phyloP scores from a whole-genome alignment of 2,888 invertebrate genomes.

The Caenorhabditis uteleia region DNA sequence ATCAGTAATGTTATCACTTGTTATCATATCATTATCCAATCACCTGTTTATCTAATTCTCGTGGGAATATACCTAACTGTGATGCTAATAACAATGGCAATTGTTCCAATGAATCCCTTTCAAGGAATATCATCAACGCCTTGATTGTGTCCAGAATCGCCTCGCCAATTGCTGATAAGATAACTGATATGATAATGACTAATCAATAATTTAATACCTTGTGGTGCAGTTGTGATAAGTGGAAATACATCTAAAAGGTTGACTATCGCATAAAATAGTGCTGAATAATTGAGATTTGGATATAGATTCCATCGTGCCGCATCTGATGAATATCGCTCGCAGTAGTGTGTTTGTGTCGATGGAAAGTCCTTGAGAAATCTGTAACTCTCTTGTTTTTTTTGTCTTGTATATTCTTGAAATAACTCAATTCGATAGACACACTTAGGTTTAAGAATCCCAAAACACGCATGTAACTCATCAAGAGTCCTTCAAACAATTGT shows the following conservation, averaged over 20 bases:
- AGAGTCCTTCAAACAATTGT: no score
- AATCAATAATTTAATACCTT: slow-evolving; percentile 41
- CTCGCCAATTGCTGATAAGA: slow-evolving; percentile 83
- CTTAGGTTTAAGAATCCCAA: no score
- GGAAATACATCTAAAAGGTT: slow-evolving; percentile 92
- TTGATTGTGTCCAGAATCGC: slow-evolving; percentile 90
- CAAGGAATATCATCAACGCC: slow-evolving; percentile 92
- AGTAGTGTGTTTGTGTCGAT: slow-evolving; percentile 54
- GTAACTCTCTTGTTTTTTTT: slow-evolving; percentile 70
- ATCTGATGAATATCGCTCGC: slow-evolving; percentile 74
- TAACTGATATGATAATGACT: no score
- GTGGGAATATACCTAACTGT: slow-evolving; percentile 89
- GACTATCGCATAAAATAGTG: slow-evolving; percentile 87
- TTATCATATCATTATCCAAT: background rate
- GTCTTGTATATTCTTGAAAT: no score
- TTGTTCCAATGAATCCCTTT: slow-evolving; percentile 92
- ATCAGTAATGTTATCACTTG: slow-evolving; percentile 1
- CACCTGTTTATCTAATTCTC: slow-evolving; percentile 84
- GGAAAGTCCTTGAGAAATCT: slow-evolving; percentile 93
- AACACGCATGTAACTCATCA: no score
- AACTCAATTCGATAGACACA: no score
- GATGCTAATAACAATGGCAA: slow-evolving; percentile 92
- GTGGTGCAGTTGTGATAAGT: slow-evolving; percentile 82
- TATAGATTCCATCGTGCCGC: slow-evolving; percentile 82
- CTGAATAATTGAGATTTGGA: slow-evolving; percentile 95